phyloP scores from a whole-genome alignment of 1,140 invertebrate species.

The Ectropis grisescens region DNA sequence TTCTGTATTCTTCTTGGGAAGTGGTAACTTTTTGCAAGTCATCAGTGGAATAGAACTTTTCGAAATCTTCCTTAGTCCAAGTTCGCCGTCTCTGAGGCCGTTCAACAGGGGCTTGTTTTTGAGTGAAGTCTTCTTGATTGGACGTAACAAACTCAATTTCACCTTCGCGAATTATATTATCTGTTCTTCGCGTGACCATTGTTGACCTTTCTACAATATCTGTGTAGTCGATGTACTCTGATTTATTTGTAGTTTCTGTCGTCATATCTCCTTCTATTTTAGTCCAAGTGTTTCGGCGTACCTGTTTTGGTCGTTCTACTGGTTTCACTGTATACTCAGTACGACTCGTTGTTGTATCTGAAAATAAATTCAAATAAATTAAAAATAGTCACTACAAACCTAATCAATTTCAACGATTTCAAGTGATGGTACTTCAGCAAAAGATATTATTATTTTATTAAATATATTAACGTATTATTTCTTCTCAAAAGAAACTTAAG shows the following conservation, averaged over 20 bases:
- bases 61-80: constrained; percentile 79
- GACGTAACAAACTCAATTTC: constrained; percentile 76
- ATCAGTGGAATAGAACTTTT: constrained; percentile 75
- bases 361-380: constrained; percentile 36
- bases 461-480: too few relatives aligned
- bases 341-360: constrained; percentile 76
- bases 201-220: constrained; percentile 71
- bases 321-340: constrained; percentile 76
- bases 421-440: too few relatives aligned
- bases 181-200: constrained; percentile 71
- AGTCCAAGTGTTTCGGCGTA: constrained; percentile 85
- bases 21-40: constrained; percentile 67
- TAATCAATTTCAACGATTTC: too few relatives aligned
- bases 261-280: constrained; percentile 82
- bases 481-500: too few relatives aligned
- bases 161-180: constrained; percentile 77
- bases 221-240: constrained; percentile 76
- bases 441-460: too few relatives aligned
- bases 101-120: constrained; percentile 69
- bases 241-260: constrained; percentile 75
- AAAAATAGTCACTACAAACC: too few relatives aligned
- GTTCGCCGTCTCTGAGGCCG: constrained; percentile 72
- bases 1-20: constrained; percentile 72
- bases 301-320: constrained; percentile 75
- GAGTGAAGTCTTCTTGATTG: constrained; percentile 71